Evolutionary conservation across 2,797 vertebrate species (phyloP).

Genomic region (Dipus sagitta): DNA sequence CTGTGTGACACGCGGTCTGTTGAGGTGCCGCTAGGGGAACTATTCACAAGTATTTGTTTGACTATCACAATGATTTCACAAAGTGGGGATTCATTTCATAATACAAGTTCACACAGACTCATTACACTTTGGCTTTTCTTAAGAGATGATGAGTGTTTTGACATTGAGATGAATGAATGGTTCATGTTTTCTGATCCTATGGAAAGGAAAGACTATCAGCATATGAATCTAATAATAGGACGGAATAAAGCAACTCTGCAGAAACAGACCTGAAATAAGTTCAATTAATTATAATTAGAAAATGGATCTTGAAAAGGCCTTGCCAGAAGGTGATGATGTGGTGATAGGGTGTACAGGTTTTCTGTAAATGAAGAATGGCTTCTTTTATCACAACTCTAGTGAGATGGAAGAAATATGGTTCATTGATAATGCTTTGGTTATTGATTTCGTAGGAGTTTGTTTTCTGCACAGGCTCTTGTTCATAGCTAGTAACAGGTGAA

Average conservation of each 20-base stretch:
- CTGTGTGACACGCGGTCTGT: neutral
- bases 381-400: neutral
- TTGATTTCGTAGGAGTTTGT: conserved; percentile 32
- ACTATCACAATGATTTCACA: conserved; percentile 16
- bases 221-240: neutral
- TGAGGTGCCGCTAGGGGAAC: neutral
- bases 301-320: conserved; percentile 55
- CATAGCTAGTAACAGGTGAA: neutral
- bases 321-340: conserved; percentile 12
- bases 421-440: neutral
- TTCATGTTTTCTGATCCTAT: neutral
- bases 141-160: conserved; percentile 7
- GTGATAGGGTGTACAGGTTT: neutral
- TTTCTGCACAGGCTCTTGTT: conserved; percentile 55
- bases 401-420: conserved; percentile 14
- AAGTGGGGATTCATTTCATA: conserved; percentile 18
- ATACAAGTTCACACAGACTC: neutral
- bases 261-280: conserved; percentile 39
- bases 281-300: conserved; percentile 17
- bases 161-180: neutral
- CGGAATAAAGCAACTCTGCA: neutral
- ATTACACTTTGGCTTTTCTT: neutral
- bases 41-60: conserved; percentile 11
- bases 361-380: neutral
- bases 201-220: conserved; percentile 42